Evolutionary conservation across 2,888 invertebrate species (phyloP).

Genomic region (Lypha dubia): DNA sequence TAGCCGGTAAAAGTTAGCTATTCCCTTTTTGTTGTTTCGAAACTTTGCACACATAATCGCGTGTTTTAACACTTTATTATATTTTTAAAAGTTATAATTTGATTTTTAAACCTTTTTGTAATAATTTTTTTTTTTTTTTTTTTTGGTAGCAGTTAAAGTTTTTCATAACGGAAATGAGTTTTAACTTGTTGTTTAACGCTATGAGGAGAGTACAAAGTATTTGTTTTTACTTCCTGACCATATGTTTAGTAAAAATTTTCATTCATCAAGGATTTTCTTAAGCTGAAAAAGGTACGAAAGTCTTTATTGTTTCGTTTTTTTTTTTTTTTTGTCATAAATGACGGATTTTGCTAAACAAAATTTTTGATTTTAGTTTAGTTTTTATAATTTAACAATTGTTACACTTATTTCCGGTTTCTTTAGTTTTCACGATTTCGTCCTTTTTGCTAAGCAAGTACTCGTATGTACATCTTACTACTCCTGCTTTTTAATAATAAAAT

Average conservation of each 20-base stretch:
- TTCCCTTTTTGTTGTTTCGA: constrained; percentile 16
- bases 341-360: constrained; percentile 38
- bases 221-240: constrained; percentile 53
- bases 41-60: constrained; percentile 55
- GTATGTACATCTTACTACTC: background rate
- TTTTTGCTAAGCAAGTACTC: too few relatives aligned
- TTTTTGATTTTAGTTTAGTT: constrained; percentile 49
- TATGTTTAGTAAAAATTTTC: constrained; percentile 32
- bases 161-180: constrained; percentile 67
- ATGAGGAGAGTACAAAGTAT: constrained; percentile 19
- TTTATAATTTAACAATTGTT: constrained; percentile 66
- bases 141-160: constrained; percentile 39
- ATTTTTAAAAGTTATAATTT: constrained; percentile 70
- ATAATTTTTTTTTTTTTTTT: too few relatives aligned
- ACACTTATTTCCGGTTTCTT: constrained; percentile 65
- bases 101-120: constrained; percentile 59
- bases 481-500: constrained; percentile 10
- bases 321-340: constrained; percentile 21
- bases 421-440: constrained; percentile 37
- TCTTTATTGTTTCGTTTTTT: background rate
- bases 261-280: constrained; percentile 31
- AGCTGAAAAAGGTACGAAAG: background rate
- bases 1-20: constrained; percentile 9
- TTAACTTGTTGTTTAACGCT: constrained; percentile 51
- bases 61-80: constrained; percentile 71